A percentile compares a stretch with the other conserved stretches of the same genome.
Evolutionary conservation across 2,797 vertebrate species (phyloP).

Genomic region (Pseudochromis fuscus): DNA sequence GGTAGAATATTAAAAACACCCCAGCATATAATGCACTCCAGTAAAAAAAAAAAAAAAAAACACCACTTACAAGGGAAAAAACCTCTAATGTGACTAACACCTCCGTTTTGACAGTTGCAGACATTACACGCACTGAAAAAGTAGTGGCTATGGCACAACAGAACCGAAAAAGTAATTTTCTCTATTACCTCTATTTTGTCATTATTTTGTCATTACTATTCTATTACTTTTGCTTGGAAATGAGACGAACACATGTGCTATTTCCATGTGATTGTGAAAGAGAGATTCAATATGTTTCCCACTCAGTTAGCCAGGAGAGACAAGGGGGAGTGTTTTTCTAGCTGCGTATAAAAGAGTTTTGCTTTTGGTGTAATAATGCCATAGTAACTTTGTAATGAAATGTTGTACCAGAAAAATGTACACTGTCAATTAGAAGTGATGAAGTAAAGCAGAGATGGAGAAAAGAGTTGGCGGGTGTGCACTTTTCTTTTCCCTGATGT

Average conservation of each 20-base stretch:
- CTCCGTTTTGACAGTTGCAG: no score
- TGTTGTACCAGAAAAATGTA: conserved; percentile 37
- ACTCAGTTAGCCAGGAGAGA: conserved; percentile 34
- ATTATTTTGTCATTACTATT: neutral
- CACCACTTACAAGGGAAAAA: no score
- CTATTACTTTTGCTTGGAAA: conserved; percentile 1
- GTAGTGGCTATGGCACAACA: neutral
- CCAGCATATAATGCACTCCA: no score
- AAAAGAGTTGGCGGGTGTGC: conserved; percentile 43
- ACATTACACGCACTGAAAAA: neutral
- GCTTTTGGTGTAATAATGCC: conserved; percentile 38
- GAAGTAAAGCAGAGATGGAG: conserved; percentile 33
- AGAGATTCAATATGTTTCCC: conserved; percentile 49
- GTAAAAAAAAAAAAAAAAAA: no score
- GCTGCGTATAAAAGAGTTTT: conserved; percentile 40
- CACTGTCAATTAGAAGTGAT: conserved; percentile 55
- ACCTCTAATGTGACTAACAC: neutral
- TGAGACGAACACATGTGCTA: neutral
- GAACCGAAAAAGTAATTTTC: neutral
- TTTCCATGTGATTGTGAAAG: neutral
- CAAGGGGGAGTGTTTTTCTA: conserved; percentile 35
- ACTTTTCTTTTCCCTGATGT: conserved; percentile 36
- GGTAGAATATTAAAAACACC: neutral
- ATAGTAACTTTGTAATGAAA: conserved; percentile 44
- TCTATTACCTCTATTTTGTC: neutral